Evolutionary conservation across 2,113 vertebrate species (phyloP).

Genomic region (Panthera tigris): DNA sequence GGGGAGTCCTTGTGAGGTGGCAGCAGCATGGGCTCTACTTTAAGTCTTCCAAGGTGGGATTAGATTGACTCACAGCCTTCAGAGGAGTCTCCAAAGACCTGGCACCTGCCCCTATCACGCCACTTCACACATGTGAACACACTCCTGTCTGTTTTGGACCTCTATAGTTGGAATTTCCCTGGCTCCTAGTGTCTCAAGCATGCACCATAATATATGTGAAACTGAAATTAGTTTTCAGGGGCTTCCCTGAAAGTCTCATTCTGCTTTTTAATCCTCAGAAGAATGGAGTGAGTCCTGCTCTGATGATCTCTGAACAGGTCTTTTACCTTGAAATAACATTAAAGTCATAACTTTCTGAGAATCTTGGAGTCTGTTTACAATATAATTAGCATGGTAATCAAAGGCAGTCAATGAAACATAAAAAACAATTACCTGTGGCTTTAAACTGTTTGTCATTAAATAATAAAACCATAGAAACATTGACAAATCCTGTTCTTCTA

Average conservation of each 20-base stretch:
- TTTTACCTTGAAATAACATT: conserved; percentile 40
- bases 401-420: conserved; percentile 68
- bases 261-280: neutral
- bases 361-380: conserved; percentile 46
- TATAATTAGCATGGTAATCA: conserved; percentile 69
- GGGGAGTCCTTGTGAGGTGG: fast-evolving
- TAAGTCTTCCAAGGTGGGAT: neutral
- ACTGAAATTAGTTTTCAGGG: neutral
- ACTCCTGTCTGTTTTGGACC: neutral
- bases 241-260: neutral
- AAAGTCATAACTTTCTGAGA: neutral
- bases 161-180: neutral
- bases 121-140: too few species aligned
- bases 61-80: neutral
- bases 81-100: neutral
- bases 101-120: neutral
- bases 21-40: fast-evolving
- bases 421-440: conserved; percentile 70
- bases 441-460: conserved; percentile 67
- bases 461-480: conserved; percentile 65
- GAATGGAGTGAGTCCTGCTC: neutral
- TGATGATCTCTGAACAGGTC: neutral
- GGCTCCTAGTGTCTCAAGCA: neutral
- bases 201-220: neutral
- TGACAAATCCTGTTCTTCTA: conserved; percentile 71